phyloP scores from a whole-genome alignment of 2,113 vertebrate species.

The Campylomormyrus tamandua region DNA sequence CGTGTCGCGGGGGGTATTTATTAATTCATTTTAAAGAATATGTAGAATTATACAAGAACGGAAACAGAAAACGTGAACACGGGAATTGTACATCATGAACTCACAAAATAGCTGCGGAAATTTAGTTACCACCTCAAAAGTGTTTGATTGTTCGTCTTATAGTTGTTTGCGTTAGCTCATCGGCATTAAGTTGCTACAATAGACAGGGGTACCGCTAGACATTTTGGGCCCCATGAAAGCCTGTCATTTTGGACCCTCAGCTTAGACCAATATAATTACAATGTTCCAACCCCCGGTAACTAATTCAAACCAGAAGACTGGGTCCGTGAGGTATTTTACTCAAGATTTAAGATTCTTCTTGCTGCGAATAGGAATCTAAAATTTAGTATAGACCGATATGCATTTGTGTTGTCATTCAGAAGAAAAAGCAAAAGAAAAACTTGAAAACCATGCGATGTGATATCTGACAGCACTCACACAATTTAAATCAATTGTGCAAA shows the following conservation, averaged over 20 bases:
- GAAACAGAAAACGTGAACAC: neutral
- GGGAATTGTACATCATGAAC: neutral
- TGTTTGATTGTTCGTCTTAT: neutral
- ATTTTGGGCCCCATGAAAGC: neutral
- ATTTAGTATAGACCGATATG: neutral
- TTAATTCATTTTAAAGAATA: neutral
- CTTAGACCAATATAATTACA: neutral
- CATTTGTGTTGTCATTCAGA: neutral
- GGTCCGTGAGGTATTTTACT: neutral
- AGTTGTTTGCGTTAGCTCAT: neutral
- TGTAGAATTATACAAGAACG: neutral
- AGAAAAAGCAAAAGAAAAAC: neutral
- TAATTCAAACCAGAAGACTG: neutral
- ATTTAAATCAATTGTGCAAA: neutral
- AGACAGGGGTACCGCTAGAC: neutral
- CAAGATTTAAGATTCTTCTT: neutral
- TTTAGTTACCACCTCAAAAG: neutral
- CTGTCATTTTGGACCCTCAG: neutral
- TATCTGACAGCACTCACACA: neutral
- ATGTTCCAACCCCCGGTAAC: neutral
- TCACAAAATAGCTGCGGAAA: neutral
- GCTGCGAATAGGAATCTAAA: neutral
- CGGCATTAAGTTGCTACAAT: neutral
- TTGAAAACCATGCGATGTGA: neutral
- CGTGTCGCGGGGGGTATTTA: neutral